Base-by-base conservation (phyloP, 2,888 invertebrate genomes). In the Cosmopolites sordidus region DNA sequence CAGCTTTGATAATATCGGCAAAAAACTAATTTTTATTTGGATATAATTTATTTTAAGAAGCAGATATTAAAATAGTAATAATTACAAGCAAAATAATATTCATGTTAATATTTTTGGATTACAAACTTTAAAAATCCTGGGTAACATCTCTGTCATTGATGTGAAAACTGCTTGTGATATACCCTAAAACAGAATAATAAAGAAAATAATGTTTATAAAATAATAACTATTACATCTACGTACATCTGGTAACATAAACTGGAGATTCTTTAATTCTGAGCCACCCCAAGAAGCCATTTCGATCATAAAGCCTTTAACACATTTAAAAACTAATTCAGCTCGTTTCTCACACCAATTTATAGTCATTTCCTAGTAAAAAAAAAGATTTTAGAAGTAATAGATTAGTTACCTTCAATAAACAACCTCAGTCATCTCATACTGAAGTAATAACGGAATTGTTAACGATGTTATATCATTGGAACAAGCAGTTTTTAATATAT, bases 301-400 rank as follows among this genome's bases (percentile, higher is more conserved):
- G 74, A 99, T 94, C 91, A 99, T 92, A 75, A 98, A 99, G 2
- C 99, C 99, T 78, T 99, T 99, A 47, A 96, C 92, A 76, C 99
- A 99, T 76, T 99, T 99, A 69, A 97, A 93, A 54, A 99, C 90
- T 59, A 99, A 78, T 76, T 99, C 99, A 1, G 98, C 97, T 65
- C 98, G 79, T 66, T 93, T 89, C 69, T 90, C 82, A 75, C 97
- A 98, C 98, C 98, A 99, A 29, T 88, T 84, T 47, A 94, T 87
- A 0, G 96, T 97, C 92, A 95, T 92, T 70, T 92, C 91, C 86
- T 88, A 51, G 9, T 57, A 54, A 40, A 54, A 51, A 55, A 47
- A 41, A n/a, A 33, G 11, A 33, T 33, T 33, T 33, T 9, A 22
- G 22, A 22, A 22, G 8, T 22, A 22, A 22, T 22, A 22, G 3